Evolutionary conservation across 2,113 vertebrate species (phyloP), one percentile per base, ranked within the genome.

Genomic region (Nyctereutes procyonoides): DNA sequence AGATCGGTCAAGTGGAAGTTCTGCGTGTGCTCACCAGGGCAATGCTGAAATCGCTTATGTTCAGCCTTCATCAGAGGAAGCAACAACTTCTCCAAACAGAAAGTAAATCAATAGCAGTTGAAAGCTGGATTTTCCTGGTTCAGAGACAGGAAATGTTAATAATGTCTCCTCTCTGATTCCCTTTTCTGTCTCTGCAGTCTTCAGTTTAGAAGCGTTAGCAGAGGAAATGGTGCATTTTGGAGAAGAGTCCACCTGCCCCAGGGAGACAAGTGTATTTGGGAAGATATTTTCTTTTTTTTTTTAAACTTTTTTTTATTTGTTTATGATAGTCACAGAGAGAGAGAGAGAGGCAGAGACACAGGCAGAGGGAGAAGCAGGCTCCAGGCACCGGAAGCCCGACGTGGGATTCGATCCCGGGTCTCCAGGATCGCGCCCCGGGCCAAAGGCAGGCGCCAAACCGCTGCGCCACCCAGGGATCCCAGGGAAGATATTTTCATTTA

Each of bases 61-160:
- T 87, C 73, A 4, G 74, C 48, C 81, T 56, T 85, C 95, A 19
- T 83, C n/a, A 15, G 83, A 84, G 87, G 15, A 5, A 60, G 51
- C 71, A 90, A 83, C 62, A 12, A 30, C 76, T 51, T 91, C 35
- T 73, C 55, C 38, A 32, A 56, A 86, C 19, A 82, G 86, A 97
- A 53, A 80, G 88, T 32, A 85, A 91, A 88, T 88, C 88, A 1
- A 62, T 48, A 83, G 63, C 48, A 8, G 55, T 30, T 43, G 77
- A 91, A 51, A 51, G 20, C 71, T 5, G 32, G 65, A 8, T 9
- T 56, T 56, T 63, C 93, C 82, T 11, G 13, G 71, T 53, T 77
- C 73, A 38, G 55, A 88, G 32, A 13, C 43, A 43, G 92, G 11
- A 28, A 13, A 32, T 26, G 62, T 35, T 74, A 91, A 80, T 24